phyloP scores from a whole-genome alignment of 2,888 invertebrate genomes.

The Athalia rosae region DNA sequence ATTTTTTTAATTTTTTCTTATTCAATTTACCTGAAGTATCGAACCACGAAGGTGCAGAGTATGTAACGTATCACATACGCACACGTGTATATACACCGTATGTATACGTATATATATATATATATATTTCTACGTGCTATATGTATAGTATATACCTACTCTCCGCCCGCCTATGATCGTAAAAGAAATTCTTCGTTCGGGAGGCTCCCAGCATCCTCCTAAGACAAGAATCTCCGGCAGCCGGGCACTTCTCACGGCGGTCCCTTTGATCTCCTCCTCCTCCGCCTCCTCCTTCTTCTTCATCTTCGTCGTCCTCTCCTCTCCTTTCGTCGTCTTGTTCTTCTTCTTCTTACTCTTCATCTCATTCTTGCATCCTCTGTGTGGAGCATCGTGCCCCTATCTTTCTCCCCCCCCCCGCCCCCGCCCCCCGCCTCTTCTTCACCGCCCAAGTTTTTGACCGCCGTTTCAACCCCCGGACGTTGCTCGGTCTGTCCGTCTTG shows the following conservation, averaged over 20 bases:
- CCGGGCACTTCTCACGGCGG: slow-evolving; percentile 72
- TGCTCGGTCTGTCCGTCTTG: slow-evolving; percentile 45
- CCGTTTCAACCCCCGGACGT: slow-evolving; percentile 48
- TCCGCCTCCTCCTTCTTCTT: slow-evolving; percentile 45
- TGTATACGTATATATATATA: slow-evolving; percentile 10
- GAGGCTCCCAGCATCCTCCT: slow-evolving; percentile 63
- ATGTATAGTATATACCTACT: slow-evolving; percentile 1
- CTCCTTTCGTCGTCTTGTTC: slow-evolving; percentile 53
- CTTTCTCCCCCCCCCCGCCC: slow-evolving; percentile 63
- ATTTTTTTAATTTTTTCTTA: too few species aligned
- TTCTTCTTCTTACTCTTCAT: slow-evolving; percentile 62
- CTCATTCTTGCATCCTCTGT: slow-evolving; percentile 53
- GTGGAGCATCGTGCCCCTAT: slow-evolving; percentile 61
- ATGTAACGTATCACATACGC: slow-evolving; percentile 49
- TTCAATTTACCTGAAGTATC: too few species aligned
- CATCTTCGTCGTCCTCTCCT: slow-evolving; percentile 62
- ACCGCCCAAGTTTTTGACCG: slow-evolving; percentile 45
- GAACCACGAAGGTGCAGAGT: not conserved
- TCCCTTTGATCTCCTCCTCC: slow-evolving; percentile 64
- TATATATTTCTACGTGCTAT: not conserved
- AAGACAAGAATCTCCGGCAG: slow-evolving; percentile 71
- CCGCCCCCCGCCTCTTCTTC: slow-evolving; percentile 48
- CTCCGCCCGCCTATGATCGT: slow-evolving; percentile 59
- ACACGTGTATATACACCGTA: not conserved
- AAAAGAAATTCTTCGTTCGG: slow-evolving; percentile 67